Evolutionary conservation across 2,888 invertebrate species (phyloP), one percentile per base, ranked within the genome.

Genomic region (Athripsodes cinereus): DNA sequence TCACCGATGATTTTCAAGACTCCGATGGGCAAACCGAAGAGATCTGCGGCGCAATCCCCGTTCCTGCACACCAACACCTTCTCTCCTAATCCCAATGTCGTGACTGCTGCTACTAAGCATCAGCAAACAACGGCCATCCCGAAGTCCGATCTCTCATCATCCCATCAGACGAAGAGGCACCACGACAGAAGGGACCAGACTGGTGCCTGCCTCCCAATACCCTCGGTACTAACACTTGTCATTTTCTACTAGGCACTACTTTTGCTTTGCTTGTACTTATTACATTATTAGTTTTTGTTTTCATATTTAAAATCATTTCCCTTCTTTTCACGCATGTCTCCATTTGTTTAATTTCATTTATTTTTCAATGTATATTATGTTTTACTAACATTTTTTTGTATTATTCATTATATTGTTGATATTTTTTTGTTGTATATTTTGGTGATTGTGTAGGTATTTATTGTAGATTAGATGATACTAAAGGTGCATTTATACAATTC

Each of bases 221-320:
- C 76, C 72, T 79, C 80, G 81, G 81, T 81, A 81, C 77, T 79
- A 79, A 79, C 78, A 72, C 75, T 55, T 51, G 18, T 54, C 26
- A 35, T 54, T 21, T 35, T 16, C 26, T 16, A 26, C 40, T 54
- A 46, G 31, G 20, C 34, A 8, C 22, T 34, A 31, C 16, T 51
- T 51, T 18, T 26, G 16, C 2, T 51, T 19, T n/a, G 22, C 10
- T 26, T 3, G 5, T 26, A 6, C 10, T 10, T 26, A 3, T 26
- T 26, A 26, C 10, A 26, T 26, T 49, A 21, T 16, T 18, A 20
- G 22, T 13, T 2, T 22, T n/a, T 16, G 10, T 48, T 48, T 6
- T 26, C 26, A 26, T 10, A 26, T 26, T 26, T 26, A 26, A 6
- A 3, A 26, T 26, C 10, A 6, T 5, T 44, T 44, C 5, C 13